phyloP scores from a whole-genome alignment of 2,797 vertebrate species.

The Macropodus opercularis region DNA sequence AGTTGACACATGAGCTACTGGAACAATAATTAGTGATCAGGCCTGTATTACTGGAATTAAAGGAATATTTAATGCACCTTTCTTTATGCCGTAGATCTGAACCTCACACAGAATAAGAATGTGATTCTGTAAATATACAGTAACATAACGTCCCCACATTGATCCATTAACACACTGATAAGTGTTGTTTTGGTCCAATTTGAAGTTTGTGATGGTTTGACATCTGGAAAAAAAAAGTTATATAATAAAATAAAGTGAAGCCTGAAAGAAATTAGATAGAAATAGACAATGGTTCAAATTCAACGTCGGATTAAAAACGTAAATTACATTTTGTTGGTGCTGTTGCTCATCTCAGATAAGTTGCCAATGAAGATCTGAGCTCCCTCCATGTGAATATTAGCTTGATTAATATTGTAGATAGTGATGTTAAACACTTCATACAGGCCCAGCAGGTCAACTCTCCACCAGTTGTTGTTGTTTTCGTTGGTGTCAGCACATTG shows the following conservation, averaged over 20 bases:
- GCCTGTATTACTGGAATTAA: not conserved
- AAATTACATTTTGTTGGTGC: not conserved
- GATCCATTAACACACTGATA: fast-evolving
- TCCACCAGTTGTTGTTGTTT: fast-evolving
- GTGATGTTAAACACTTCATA: constrained; percentile 2
- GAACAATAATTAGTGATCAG: not conserved
- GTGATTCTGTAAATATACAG: fast-evolving
- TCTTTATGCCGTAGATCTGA: not conserved
- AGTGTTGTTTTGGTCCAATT: fast-evolving
- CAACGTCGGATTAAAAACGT: too few relatives aligned
- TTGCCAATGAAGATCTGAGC: constrained; percentile 20
- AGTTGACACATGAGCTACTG: not conserved
- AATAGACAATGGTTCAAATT: too few relatives aligned
- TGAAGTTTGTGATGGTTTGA: fast-evolving
- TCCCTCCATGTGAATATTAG: fast-evolving
- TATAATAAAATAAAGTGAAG: too few relatives aligned
- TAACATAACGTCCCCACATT: constrained; percentile 25
- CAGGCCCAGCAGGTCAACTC: constrained; percentile 17
- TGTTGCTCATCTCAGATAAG: not conserved
- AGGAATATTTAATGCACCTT: constrained; percentile 18
- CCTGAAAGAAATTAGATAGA: constrained; percentile 8
- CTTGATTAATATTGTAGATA: fast-evolving
- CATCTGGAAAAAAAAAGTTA: constrained; percentile 9
- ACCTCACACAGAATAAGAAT: constrained; percentile 12
- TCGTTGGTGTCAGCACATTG: fast-evolving